Percentiles rank a stretch among this genome's conserved stretches.
Evolutionary conservation across 2,113 vertebrate species (phyloP).

Genomic region (Donacobius atricapilla): DNA sequence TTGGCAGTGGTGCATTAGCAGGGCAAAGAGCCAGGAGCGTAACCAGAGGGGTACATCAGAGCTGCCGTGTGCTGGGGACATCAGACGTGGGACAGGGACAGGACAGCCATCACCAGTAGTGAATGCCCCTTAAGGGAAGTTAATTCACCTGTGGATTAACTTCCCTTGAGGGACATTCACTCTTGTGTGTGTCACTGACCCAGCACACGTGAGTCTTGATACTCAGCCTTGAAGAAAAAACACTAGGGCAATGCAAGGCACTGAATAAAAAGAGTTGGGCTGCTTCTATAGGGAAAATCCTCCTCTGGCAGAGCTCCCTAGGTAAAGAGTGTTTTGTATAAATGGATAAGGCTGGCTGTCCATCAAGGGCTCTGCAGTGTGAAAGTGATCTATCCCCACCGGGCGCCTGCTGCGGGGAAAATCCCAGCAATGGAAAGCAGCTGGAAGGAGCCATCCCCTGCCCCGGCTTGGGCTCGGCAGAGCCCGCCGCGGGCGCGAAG

Average conservation of each 20-base stretch:
- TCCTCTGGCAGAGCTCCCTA: not conserved
- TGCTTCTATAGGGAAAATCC: not conserved
- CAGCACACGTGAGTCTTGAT: not conserved
- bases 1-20: not conserved
- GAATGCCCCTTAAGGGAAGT: too few relatives aligned
- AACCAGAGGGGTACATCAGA: not conserved
- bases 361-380: not conserved
- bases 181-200: not conserved
- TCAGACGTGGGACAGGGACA: fast-evolving
- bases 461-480: not conserved
- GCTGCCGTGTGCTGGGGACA: not conserved
- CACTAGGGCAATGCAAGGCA: not conserved
- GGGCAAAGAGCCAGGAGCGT: not conserved
- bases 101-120: not conserved
- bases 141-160: not conserved
- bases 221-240: not conserved
- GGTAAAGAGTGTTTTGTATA: not conserved
- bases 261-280: not conserved
- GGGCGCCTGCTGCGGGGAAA: not conserved
- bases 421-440: not conserved
- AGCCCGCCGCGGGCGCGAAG: not conserved
- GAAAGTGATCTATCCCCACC: not conserved
- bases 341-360: not conserved
- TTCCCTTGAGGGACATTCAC: not conserved
- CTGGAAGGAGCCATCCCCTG: not conserved